Evolutionary conservation across 2,113 vertebrate species (phyloP).

Genomic region (Aegotheles bennettii): DNA sequence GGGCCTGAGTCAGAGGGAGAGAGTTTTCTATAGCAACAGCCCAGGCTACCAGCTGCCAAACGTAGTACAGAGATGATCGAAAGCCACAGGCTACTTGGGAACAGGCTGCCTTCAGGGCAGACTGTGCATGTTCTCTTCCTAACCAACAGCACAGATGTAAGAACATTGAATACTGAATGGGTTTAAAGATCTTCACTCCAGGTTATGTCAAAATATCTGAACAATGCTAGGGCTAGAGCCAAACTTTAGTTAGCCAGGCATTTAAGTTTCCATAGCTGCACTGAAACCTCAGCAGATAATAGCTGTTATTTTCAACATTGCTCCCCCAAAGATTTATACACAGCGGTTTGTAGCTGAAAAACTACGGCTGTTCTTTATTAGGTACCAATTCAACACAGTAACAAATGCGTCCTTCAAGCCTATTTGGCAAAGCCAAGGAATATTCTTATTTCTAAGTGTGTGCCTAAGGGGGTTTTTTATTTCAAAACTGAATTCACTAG

Average conservation of each 20-base stretch:
- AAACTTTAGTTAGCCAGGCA: background rate
- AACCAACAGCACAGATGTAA: background rate
- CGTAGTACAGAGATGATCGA: background rate
- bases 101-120: background rate
- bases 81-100: background rate
- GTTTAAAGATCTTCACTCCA: background rate
- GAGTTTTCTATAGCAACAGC: background rate
- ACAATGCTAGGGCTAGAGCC: background rate
- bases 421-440: constrained; percentile 5
- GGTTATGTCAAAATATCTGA: constrained; percentile 8
- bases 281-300: constrained; percentile 31
- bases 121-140: rapidly evolving
- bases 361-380: constrained; percentile 38
- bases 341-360: constrained; percentile 43
- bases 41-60: background rate
- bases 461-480: background rate
- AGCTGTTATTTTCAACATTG: constrained; percentile 44
- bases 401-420: background rate
- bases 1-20: background rate
- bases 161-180: background rate
- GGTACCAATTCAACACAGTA: constrained; percentile 30
- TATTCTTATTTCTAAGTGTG: background rate
- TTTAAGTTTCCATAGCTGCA: constrained; percentile 13
- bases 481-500: constrained; percentile 1
- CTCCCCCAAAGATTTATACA: constrained; percentile 30